A percentile compares a stretch with the other conserved stretches of the same genome.
Evolutionary conservation across 30 jellyfish, hydroid and myxozoan genomes (phyloP).

Genomic region (Catostylus mosaicus): DNA sequence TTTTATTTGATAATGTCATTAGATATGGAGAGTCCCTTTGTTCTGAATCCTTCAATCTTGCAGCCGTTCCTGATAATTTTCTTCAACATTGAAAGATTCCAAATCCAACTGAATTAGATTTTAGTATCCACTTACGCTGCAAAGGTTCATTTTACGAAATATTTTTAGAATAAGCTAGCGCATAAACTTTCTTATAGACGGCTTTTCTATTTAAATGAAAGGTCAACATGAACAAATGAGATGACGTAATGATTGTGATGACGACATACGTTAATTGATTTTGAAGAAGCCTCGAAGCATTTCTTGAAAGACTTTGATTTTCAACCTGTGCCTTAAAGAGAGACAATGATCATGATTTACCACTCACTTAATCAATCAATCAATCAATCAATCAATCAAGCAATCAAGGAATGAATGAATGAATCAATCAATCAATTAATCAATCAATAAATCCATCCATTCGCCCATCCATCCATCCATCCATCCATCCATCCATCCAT

Average conservation of each 20-base stretch:
- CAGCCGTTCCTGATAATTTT: not conserved
- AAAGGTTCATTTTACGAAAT: not conserved
- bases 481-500: not conserved
- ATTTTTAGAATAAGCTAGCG: not conserved
- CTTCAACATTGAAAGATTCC: not conserved
- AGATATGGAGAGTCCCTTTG: not conserved
- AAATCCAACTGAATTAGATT: not conserved
- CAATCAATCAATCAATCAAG: no score
- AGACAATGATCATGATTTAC: not conserved
- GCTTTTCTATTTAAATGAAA: no score
- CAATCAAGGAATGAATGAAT: not conserved
- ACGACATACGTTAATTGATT: slow-evolving; percentile 78
- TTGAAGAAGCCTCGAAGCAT: slow-evolving; percentile 75
- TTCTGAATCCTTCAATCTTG: not conserved
- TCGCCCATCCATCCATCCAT: not conserved
- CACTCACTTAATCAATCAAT: not conserved
- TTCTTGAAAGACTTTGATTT: slow-evolving; percentile 46
- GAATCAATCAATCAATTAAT: not conserved
- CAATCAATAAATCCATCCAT: not conserved
- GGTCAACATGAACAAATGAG: no score
- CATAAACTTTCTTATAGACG: not conserved
- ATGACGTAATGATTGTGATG: no score
- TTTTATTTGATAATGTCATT: no score
- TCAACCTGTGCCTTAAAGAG: slow-evolving; percentile 82
- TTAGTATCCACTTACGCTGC: not conserved